Evolutionary conservation across 2,797 vertebrate species (phyloP).

Genomic region (Morelia viridis): DNA sequence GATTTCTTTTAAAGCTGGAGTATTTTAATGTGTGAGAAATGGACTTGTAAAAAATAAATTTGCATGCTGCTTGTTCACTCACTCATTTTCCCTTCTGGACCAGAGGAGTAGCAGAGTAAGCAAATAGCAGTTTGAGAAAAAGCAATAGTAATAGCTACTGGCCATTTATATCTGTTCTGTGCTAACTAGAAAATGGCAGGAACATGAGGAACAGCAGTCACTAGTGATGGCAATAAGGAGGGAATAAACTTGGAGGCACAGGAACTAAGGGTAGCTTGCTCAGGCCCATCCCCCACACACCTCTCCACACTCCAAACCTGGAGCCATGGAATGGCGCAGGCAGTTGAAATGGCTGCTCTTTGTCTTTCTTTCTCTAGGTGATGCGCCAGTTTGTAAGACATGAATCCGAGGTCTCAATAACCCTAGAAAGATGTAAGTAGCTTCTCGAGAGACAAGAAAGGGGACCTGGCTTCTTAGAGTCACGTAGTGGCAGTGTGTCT

Average conservation of each 20-base stretch:
- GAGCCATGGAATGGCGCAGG: not conserved
- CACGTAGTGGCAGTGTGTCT: not conserved
- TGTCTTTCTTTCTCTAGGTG: conserved; percentile 71
- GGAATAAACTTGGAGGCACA: not conserved
- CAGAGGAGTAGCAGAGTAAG: not conserved
- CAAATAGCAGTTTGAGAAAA: not conserved
- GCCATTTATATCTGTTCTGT: not conserved
- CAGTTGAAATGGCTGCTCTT: not conserved
- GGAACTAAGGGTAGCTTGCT: too few species aligned
- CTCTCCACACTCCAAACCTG: not conserved
- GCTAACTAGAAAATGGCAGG: not conserved
- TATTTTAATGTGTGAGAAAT: not conserved
- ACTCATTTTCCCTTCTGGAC: not conserved
- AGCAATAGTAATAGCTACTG: not conserved
- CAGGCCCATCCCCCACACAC: not conserved
- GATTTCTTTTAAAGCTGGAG: too few species aligned
- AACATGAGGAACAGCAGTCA: not conserved
- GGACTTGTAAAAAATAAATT: not conserved
- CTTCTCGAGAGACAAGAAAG: not conserved
- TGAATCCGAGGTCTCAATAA: conserved; percentile 70
- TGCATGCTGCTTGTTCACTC: not conserved
- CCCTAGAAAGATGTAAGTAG: conserved; percentile 89
- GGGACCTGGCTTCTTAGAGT: not conserved
- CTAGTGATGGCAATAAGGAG: not conserved
- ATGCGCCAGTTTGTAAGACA: conserved; percentile 81